These are phyloP conservation scores for Pterocles burchelli DNA, from an alignment of 2,113 vertebrate genomes.

Conservation along the genomic window DNA sequence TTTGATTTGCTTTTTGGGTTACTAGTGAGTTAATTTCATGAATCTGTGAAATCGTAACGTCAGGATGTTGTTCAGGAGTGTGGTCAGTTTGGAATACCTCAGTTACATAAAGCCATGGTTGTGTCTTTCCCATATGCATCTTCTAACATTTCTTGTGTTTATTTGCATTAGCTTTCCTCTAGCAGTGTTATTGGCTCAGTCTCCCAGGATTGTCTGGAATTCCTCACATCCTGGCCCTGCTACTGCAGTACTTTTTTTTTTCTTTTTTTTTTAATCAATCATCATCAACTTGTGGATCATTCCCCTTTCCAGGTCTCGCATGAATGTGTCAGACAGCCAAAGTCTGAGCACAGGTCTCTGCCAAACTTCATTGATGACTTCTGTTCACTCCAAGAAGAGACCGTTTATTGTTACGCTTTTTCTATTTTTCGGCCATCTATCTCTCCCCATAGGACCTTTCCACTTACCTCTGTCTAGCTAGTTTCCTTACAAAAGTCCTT, in stretches of 20 bases:
- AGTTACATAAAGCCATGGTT: fast-evolving
- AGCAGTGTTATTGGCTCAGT: neutral
- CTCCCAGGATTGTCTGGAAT: neutral
- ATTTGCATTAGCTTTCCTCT: neutral
- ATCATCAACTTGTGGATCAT: neutral
- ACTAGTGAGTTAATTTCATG: neutral
- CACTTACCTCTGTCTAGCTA: neutral
- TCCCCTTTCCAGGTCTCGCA: neutral
- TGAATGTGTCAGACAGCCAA: neutral
- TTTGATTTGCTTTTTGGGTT: neutral
- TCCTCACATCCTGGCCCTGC: neutral
- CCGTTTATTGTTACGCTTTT: neutral
- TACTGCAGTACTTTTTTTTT: neutral
- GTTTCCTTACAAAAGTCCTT: neutral
- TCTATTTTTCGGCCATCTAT: neutral
- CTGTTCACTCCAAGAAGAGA: neutral
- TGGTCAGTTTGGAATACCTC: neutral
- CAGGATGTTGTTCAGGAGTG: neutral
- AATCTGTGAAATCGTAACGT: neutral
- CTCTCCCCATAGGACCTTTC: neutral
- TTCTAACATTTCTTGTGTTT: neutral
- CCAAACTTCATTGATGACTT: neutral
- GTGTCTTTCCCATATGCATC: neutral
- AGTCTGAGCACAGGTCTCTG: neutral
- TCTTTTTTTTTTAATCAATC: neutral